Evolutionary conservation across 2,888 invertebrate species (phyloP).

Genomic region (Melieria picta): DNA sequence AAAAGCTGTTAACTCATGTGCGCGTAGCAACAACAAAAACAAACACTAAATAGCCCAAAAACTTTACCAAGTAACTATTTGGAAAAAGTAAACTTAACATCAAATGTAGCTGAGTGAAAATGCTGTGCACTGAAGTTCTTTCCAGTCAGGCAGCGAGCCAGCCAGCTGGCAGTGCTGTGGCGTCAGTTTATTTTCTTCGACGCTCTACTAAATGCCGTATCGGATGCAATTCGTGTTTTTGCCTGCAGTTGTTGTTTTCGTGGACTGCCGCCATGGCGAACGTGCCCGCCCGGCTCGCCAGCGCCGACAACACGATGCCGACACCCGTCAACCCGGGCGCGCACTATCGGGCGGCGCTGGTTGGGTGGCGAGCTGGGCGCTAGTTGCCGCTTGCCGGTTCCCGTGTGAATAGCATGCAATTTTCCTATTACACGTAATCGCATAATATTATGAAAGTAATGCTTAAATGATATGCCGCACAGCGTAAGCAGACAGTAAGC

Average conservation of each 20-base stretch:
- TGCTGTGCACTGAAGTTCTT: neutral
- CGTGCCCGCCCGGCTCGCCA: neutral
- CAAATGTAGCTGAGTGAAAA: neutral
- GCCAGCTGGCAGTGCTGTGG: too few species aligned
- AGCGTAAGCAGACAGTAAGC: neutral
- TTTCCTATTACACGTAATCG: slow-evolving; percentile 31
- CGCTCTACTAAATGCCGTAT: too few species aligned
- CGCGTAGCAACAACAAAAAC: too few species aligned
- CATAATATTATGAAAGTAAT: slow-evolving; percentile 22
- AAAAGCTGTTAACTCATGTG: too few species aligned
- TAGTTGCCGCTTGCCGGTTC: neutral
- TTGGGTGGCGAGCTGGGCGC: too few species aligned
- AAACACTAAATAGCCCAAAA: too few species aligned
- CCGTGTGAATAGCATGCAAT: slow-evolving; percentile 34
- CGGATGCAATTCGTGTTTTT: neutral
- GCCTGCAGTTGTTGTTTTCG: neutral
- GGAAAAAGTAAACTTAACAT: neutral
- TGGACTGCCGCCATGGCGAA: neutral
- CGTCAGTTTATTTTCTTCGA: too few species aligned
- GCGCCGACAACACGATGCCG: neutral
- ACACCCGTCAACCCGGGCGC: too few species aligned
- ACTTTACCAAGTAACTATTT: neutral
- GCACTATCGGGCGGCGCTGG: too few species aligned
- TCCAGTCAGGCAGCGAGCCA: too few species aligned
- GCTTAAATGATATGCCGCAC: slow-evolving; percentile 6